These are phyloP conservation scores for Myotis lucifugus DNA, from an alignment of 2,113 vertebrate genomes.

Conservation along the genomic window DNA sequence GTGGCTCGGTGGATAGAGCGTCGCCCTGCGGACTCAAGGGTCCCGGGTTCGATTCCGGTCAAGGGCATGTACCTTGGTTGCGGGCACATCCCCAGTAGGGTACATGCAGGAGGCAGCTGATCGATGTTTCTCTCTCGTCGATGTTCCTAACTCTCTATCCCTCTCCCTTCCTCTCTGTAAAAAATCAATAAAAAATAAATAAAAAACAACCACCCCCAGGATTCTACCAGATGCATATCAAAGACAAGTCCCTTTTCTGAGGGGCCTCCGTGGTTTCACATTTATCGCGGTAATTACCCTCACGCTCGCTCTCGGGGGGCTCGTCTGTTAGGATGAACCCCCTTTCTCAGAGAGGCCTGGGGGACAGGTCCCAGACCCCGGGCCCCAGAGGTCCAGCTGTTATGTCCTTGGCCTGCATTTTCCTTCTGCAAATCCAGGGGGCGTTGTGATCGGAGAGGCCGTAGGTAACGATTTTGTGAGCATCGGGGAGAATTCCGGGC, in stretches of 20 bases:
- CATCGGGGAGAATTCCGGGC: not conserved
- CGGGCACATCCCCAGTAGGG: too few species aligned
- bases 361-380: not conserved
- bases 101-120: too few species aligned
- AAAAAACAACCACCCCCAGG: too few species aligned
- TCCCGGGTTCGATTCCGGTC: too few species aligned
- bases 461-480: not conserved
- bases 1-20: too few species aligned
- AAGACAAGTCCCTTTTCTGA: not conserved
- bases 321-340: too few species aligned
- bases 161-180: too few species aligned
- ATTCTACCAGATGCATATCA: not conserved
- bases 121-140: not conserved
- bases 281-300: not conserved
- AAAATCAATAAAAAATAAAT: too few species aligned
- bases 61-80: too few species aligned
- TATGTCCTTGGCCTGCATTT: not conserved
- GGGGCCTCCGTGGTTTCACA: not conserved
- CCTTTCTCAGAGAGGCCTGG: too few species aligned
- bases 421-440: not conserved
- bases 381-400: not conserved
- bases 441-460: not conserved
- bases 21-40: too few species aligned
- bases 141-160: too few species aligned
- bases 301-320: not conserved